Base-by-base conservation (phyloP, 2,888 invertebrate genomes). In the Masnerella sp. region DNA sequence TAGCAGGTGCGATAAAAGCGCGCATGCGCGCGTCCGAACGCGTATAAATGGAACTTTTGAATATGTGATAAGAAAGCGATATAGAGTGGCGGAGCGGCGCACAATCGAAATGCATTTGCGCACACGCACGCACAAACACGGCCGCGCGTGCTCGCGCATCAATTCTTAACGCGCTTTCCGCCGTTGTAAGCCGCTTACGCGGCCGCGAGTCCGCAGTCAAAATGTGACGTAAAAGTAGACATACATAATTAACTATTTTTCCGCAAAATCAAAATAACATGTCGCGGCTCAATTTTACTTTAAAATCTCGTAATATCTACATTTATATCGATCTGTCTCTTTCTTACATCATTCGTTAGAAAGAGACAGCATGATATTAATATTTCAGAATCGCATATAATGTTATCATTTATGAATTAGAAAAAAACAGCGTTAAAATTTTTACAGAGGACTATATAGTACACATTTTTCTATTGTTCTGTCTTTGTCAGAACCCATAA, bases 1-100 rank as follows among this genome's bases (percentile, higher is more conserved):
- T 78, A 62, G 70, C 58, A 45, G 28, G 12, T 20, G 49, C 56
- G 40, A 42, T 40, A 54, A 69, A 61, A 45, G 30, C 14, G 28
- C 45, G 54, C 49, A n/a, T 11, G 54, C 36, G 32, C 11, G 54
- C 28, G 43, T 61, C 40, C 56, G 49, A 61, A 40, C 52, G 47
- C 40, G 51, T 42, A 54, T 65, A 67, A 68, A 73, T 54, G 62
- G 40, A 56, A 51, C 61, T 56, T 56, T 58, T 73, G 73, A 68
- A 67, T 65, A 65, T 65, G 71, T 73, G 62, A 68, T 73, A 73
- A 73, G 73, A 73, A 73, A 73, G 51, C 72, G 54, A 72, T 65
- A 67, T 38, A 67, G 34, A 40, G 61, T 42, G 15, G 45, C 12
- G 18, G 47, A 15, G 40, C 54, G 18, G 47, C 22, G 40, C 54